A percentile compares a stretch with the other conserved stretches of the same genome.
phyloP scores from a whole-genome alignment of 1,140 invertebrate genomes.

The Cepaea nemoralis region DNA sequence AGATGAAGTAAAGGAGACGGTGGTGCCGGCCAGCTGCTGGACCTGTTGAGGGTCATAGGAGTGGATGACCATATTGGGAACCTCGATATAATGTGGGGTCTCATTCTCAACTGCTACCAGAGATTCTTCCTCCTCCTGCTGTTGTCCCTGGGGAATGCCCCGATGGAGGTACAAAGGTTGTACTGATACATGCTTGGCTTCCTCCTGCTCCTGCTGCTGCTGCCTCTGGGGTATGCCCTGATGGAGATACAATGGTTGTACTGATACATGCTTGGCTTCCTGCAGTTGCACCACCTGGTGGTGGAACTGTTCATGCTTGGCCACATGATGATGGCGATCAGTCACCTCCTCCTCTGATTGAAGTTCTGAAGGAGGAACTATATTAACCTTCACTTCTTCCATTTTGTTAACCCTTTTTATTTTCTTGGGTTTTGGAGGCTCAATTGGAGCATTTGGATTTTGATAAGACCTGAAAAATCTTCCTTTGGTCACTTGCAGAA shows the following conservation, averaged over 20 bases:
- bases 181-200: neutral
- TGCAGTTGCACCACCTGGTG: neutral
- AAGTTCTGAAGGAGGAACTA: constrained; percentile 30
- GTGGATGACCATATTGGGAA: constrained; percentile 35
- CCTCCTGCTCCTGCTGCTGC: constrained; percentile 2
- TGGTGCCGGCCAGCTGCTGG: constrained; percentile 10
- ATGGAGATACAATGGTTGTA: neutral
- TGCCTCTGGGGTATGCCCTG: neutral
- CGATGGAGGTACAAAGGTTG: neutral
- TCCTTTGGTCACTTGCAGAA: constrained; percentile 63
- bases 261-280: neutral
- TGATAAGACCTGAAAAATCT: constrained; percentile 45
- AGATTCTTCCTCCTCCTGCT: constrained; percentile 16
- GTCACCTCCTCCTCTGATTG: neutral
- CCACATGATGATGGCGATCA: neutral
- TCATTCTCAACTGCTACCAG: neutral
- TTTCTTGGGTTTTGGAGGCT: constrained; percentile 30
- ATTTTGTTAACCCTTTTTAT: constrained; percentile 22
- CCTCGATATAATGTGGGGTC: constrained; percentile 15
- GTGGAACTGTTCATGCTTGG: neutral
- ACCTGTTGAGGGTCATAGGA: constrained; percentile 14
- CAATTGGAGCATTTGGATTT: constrained; percentile 24
- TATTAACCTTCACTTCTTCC: constrained; percentile 25
- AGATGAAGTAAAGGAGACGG: constrained; percentile 8
- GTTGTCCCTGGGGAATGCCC: neutral